Base-by-base conservation (phyloP, 2,113 vertebrate genomes). In the Lepus timidus region DNA sequence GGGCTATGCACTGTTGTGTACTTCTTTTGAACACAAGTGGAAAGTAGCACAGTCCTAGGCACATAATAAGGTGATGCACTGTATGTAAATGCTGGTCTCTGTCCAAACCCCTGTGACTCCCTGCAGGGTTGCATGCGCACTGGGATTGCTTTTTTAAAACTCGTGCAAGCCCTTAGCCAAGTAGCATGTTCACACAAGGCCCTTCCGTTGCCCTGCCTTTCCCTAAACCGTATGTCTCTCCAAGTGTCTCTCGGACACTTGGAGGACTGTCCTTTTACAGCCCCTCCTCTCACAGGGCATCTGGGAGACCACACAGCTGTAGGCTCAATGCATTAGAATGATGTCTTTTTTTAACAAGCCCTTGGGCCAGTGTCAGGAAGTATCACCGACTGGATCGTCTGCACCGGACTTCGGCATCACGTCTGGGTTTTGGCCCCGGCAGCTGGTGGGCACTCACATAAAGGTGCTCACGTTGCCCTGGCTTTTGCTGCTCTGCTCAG, bases 291-390 rank as follows among this genome's bases (percentile, higher is more conserved):
- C 36, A 7, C n/a, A 14, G 79, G 70, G 90, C 71, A 93, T 73
- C 88, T 85, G 68, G 75, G 79, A 88, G 88, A 90, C 90, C 93
- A 97, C 83, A 80, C 81, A 94, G 90, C 70, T 89, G 29, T 79
- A 85, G 55, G 61, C 33, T 52, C 17, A 4, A 4, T 79, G 93
- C n/a, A 22, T 92, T 74, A 88, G 80, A 90, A 88, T 88, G 81
- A 90, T 93, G 95, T 67, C 12, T 67, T 89, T 91, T 94, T 90
- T 44, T 27, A 93, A 92, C 49, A 94, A 80, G 87, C 44, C 55
- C 81, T 74, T 90, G 93, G 85, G 85, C 82, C 70, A 67, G 25
- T 22, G 74, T 96, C 95, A 92, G 4, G 96, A 92, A 93, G 61
- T 83, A 92, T 79, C 85, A 85, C 68, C 70, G 52, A 79, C 33